Evolutionary conservation across 2,888 invertebrate species (phyloP).

Genomic region (Cheilosia vulpina): DNA sequence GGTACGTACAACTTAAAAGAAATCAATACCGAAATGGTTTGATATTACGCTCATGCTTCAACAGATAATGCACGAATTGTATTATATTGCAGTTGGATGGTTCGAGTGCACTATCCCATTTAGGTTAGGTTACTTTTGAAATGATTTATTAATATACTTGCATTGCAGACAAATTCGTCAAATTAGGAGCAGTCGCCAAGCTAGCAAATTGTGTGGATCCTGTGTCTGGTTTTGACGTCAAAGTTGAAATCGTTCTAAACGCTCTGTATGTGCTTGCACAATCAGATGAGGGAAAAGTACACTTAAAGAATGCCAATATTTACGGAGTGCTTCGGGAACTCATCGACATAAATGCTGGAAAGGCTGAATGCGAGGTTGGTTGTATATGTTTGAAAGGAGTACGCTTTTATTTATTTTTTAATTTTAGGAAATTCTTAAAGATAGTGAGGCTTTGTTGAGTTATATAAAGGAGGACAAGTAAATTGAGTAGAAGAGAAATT

Average conservation of each 20-base stretch:
- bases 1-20: conserved; percentile 82
- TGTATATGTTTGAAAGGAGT: neutral
- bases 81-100: too few relatives aligned
- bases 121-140: neutral
- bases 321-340: conserved; percentile 39
- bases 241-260: conserved; percentile 76
- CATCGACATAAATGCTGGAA: conserved; percentile 47
- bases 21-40: too few relatives aligned
- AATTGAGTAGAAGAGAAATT: neutral
- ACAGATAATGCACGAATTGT: too few relatives aligned
- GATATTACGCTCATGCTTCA: too few relatives aligned
- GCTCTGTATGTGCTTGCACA: conserved; percentile 76
- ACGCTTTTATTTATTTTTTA: neutral
- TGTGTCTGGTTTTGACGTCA: conserved; percentile 73
- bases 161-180: conserved; percentile 76
- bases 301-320: conserved; percentile 39
- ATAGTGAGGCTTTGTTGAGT: conserved; percentile 30
- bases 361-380: conserved; percentile 75
- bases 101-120: too few relatives aligned
- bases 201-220: conserved; percentile 70
- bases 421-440: conserved; percentile 68
- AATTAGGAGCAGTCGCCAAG: conserved; percentile 72
- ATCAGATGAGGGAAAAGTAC: conserved; percentile 57
- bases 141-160: neutral
- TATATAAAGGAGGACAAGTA: conserved; percentile 1